Evolutionary conservation across 92 coral and sea anemone genomes (phyloP), one percentile per base, ranked within the genome.

Genomic region (Porites rus): DNA sequence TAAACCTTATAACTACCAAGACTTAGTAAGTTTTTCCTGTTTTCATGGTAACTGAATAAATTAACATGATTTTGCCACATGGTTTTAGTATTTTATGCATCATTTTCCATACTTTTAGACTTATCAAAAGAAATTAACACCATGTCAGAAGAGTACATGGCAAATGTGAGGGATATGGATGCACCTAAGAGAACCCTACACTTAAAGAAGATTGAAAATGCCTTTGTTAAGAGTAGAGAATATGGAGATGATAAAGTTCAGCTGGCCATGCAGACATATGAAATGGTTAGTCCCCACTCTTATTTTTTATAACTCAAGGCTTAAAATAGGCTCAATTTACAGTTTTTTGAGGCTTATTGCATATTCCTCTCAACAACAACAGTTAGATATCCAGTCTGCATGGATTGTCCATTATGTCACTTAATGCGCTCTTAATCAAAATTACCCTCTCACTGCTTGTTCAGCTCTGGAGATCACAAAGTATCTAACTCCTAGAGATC

Each of bases 211-310:
- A 97, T 97, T 53, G 99, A 97, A 87, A 93, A 88, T 77, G 98
- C 98, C 6, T 97, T 95, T 87, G 96, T 97, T 19, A 97, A 97
- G 72, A 96, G 97, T 62, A 92, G 92, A 79, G 99, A 97, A 73
- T 94, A 93, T 77, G 96, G 96, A 4, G 99, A 97, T 80, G 99
- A 97, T 72, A 97, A 97, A 89, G 99, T 97, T 21, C 99, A 97
- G 81, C 91, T 97, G 17, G 99, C 99, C 71, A 97, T 97, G 99
- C 99, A 97, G 68, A 97, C 99, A 50, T 97, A 97, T 87, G 99
- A 97, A 93, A 97, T 97, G 99, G 99, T 97, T 69, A 46, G 92
- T 85, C 22, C 18, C 18, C 1, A 22, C 1, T 7, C 13, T 46
- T 20, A 1, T 22, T 66, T 17, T 78, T 58, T 1, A 62, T 31